Percentiles rank a stretch among this genome's conserved stretches.
Evolutionary conservation across 2,113 vertebrate genomes (phyloP).

Genomic region (Corythornis madagascariensis): DNA sequence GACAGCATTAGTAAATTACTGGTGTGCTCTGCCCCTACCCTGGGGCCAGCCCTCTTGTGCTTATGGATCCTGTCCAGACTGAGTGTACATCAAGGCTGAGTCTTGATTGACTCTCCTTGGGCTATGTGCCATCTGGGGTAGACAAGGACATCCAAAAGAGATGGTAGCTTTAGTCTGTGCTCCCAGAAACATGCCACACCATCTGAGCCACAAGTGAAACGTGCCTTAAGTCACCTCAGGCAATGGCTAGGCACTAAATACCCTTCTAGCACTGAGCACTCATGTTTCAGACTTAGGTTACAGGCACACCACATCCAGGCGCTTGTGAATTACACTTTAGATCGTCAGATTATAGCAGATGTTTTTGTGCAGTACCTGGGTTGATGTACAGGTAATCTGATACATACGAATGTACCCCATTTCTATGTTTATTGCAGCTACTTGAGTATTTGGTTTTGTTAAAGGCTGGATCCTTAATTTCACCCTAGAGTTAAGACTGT

Average conservation of each 20-base stretch:
- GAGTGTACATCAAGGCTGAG: not conserved
- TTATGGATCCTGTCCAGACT: not conserved
- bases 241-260: not conserved
- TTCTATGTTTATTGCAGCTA: not conserved
- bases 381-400: not conserved
- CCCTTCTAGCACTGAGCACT: not conserved
- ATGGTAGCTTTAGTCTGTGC: fast-evolving
- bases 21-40: not conserved
- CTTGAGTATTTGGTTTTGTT: not conserved
- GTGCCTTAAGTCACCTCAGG: not conserved
- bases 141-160: not conserved
- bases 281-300: not conserved
- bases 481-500: not conserved
- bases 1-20: not conserved
- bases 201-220: not conserved
- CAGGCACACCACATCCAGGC: fast-evolving
- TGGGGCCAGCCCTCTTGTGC: not conserved
- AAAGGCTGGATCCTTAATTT: not conserved
- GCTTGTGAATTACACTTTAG: not conserved
- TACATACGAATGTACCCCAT: not conserved
- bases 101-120: not conserved
- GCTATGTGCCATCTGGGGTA: not conserved
- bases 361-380: not conserved
- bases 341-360: not conserved
- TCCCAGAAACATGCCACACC: fast-evolving